Evolutionary conservation across 2,113 vertebrate genomes (phyloP), one percentile per base, ranked within the genome.

Genomic region (Caracal caracal): DNA sequence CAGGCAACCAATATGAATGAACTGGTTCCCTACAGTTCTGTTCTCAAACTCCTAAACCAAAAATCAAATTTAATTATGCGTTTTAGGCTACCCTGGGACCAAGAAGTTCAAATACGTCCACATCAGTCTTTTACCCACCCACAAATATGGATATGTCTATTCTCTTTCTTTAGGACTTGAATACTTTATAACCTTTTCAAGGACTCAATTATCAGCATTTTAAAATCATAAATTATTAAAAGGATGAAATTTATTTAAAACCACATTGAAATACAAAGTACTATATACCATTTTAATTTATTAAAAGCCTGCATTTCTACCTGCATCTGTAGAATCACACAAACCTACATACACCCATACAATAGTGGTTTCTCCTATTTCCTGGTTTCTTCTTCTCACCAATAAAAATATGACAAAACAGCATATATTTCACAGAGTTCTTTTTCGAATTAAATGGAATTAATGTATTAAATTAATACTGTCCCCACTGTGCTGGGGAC

Each of bases 171-270:
- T 79, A 78, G 10, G 56, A 84, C 6, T 88, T 84, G 30, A 78
- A 66, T 78, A 65, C 33, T 43, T 70, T 1, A 79, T 51, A 61
- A 87, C 0, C 2, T 90, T 88, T 47, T 9, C 15, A 89, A 40
- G n/a, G n/a, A 61, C 28, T n/a, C 33, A 73, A 73, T 37, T 51
- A 92, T 66, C 35, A 51, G 26, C 9, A 88, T 76, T 87, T 81
- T 90, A 10, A 88, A 93, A 30, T 30, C 81, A 35, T 83, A 87
- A 86, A 88, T 84, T 90, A 61, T 76, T 88, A 26, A 90, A 80
- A 63, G 24, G 4, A 83, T 63, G n/a, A 73, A 15, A 63, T 37
- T 61, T 82, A 84, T 86, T 65, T 87, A 73, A 87, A 90, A 91
- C 2, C 43, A 79, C 26, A 53, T 40, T 40, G 61, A 35, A 56